phyloP scores from a whole-genome alignment of 2,888 invertebrate species.

The Mythimna loreyi region DNA sequence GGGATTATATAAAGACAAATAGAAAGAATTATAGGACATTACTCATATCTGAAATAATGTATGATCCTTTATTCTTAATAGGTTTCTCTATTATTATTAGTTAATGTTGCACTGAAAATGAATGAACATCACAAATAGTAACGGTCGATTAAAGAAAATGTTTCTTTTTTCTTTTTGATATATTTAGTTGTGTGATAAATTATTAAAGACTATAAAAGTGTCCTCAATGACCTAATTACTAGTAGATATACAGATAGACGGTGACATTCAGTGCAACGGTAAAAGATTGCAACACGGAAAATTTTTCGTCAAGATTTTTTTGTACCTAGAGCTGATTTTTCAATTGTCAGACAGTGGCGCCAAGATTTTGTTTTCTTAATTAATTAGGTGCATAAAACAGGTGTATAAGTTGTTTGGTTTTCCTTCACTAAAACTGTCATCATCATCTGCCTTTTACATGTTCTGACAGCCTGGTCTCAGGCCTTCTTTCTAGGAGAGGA shows the following conservation, averaged over 20 bases:
- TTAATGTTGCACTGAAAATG: constrained; percentile 18
- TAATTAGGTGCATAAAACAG: neutral
- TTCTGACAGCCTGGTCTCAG: too few relatives aligned
- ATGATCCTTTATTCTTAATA: constrained; percentile 14
- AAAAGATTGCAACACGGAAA: constrained; percentile 34
- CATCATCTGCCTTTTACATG: too few relatives aligned
- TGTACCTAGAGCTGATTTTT: neutral
- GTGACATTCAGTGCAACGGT: constrained; percentile 41
- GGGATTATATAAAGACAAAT: constrained; percentile 23
- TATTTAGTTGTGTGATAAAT: constrained; percentile 29
- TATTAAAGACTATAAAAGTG: constrained; percentile 43
- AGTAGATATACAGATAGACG: constrained; percentile 32
- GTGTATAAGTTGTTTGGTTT: neutral
- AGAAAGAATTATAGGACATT: constrained; percentile 25
- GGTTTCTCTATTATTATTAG: constrained; percentile 17
- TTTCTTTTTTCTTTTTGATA: constrained; percentile 6
- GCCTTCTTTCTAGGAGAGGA: too few relatives aligned
- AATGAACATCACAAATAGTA: constrained; percentile 23
- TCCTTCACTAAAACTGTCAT: neutral
- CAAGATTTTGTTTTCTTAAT: neutral
- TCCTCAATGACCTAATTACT: constrained; percentile 46
- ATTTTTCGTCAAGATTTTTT: constrained; percentile 22
- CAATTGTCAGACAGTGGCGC: neutral
- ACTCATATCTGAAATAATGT: constrained; percentile 41
- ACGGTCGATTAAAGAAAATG: constrained; percentile 22